Evolutionary conservation across 1,140 invertebrate species (phyloP), one percentile per base, ranked within the genome.

Genomic region (Scaptomyza hsui): DNA sequence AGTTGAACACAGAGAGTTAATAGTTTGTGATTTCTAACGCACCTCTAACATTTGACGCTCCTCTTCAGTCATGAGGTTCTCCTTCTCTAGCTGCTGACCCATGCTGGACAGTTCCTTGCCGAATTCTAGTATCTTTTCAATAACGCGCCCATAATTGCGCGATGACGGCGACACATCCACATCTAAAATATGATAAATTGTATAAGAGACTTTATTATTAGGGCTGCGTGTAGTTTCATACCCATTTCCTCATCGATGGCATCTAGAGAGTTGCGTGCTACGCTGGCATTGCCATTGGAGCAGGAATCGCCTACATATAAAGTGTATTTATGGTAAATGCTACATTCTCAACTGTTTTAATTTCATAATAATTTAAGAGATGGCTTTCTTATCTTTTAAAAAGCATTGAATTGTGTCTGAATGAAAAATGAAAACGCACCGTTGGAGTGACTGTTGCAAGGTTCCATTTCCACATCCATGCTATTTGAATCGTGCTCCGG

Each of bases 11-110:
- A 29, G 21, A 1, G 24, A 10, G 12, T 19, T 89, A 86, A 5
- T 4, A 29, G 26, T 29, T 10, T 35, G n/a, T 10, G 9, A 13
- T 3, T 9, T n/a, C n/a, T 7, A 0, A 7, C 0, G 10, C 44
- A 97, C 96, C 93, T 97, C 95, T 35, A 99, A 93, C 95, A 99
- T 98, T 92, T 98, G 97, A 92, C 98, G 97, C 92, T 98, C 98
- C 41, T 93, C 93, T 90, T 97, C 95, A 92, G 95, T 96, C 79
- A 95, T 95, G 70, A 96, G 97, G 90, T 96, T 95, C 81, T 97
- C 94, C 85, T 95, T 94, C 71, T 95, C 94, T 57, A 99, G 92
- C 61, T 95, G 94, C 92, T 97, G 94, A 90, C 96, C 98, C 94
- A 98, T 96, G 70, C 95, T 94, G 91, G 98, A 97, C 42, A 99